Evolutionary conservation across 2,113 vertebrate species (phyloP).

Genomic region (Jacana jacana): DNA sequence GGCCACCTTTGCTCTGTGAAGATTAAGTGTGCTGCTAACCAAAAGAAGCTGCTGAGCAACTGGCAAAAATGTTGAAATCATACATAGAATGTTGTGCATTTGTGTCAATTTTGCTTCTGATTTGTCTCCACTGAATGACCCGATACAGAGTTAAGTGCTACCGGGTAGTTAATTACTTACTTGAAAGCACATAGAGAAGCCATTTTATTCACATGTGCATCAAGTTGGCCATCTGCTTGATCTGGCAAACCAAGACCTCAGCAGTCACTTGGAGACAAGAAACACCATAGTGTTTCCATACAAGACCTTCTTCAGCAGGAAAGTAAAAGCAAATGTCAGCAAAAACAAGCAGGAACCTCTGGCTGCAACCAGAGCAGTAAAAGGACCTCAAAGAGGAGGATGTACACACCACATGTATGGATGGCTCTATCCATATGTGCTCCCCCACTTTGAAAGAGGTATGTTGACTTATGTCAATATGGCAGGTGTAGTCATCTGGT

Average conservation of each 20-base stretch:
- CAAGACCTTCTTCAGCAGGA: neutral
- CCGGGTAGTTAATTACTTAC: neutral
- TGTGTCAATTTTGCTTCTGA: neutral
- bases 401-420: neutral
- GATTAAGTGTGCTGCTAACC: neutral
- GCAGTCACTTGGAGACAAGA: neutral
- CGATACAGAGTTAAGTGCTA: neutral
- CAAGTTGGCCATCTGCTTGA: neutral
- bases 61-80: neutral
- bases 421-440: neutral
- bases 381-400: neutral
- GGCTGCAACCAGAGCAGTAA: neutral
- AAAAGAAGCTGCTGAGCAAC: neutral
- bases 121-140: neutral
- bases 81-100: neutral
- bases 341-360: neutral
- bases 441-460: neutral
- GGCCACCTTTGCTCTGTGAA: neutral
- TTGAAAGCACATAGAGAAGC: neutral
- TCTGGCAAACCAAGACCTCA: neutral
- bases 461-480: neutral
- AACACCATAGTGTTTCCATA: accelerated
- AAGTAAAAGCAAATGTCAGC: neutral
- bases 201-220: neutral
- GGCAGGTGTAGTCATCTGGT: neutral